These are phyloP conservation scores for Cheirogaleus medius DNA, from an alignment of 2,113 vertebrate genomes.

Conservation along the genomic window DNA sequence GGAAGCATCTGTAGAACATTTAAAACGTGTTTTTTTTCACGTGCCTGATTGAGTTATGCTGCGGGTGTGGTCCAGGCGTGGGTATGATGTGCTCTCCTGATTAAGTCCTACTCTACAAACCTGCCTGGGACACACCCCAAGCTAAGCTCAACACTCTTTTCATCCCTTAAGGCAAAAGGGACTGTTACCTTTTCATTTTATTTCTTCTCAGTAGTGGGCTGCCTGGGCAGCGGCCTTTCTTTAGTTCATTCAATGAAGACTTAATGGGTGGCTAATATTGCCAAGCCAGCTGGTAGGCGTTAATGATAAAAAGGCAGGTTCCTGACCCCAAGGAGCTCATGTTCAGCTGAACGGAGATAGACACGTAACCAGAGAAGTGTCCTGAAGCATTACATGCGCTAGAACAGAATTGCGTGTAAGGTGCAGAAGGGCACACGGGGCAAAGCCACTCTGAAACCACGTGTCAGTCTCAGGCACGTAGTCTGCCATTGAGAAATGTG, in stretches of 20 bases:
- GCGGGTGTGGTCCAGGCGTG: background rate
- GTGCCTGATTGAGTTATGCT: background rate
- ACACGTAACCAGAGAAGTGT: background rate
- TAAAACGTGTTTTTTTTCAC: background rate
- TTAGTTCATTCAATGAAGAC: background rate
- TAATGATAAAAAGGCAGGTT: background rate
- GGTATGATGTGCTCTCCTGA: background rate
- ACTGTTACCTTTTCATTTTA: background rate
- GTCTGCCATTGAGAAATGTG: background rate
- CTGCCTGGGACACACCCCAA: background rate
- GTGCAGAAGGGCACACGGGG: background rate
- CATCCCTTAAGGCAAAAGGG: background rate
- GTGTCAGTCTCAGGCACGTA: background rate
- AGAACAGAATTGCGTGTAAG: background rate
- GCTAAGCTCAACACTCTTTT: background rate
- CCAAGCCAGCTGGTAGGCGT: background rate
- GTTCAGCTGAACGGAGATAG: background rate
- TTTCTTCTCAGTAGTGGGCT: background rate
- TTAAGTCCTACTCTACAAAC: background rate
- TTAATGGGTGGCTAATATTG: background rate
- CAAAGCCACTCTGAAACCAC: fast-evolving
- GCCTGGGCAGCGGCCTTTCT: background rate
- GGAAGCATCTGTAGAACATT: background rate
- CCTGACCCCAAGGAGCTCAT: background rate
- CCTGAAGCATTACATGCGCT: fast-evolving